Evolutionary conservation across 1,140 invertebrate species (phyloP).

Genomic region (Eriocheir sinensis): DNA sequence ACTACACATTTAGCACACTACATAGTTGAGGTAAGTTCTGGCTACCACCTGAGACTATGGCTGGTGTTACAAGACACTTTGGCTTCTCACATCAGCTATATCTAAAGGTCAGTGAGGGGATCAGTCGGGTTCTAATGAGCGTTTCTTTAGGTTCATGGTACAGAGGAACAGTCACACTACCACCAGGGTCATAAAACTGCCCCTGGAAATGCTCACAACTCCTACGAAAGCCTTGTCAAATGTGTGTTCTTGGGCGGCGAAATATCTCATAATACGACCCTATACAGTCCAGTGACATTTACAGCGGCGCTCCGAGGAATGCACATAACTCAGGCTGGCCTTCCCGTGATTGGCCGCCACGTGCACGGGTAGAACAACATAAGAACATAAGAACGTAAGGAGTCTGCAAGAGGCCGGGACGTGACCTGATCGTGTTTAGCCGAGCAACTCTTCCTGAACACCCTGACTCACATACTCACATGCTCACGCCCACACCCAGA

Average conservation of each 20-base stretch:
- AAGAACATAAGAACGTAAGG: too few relatives aligned
- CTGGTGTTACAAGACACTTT: too few relatives aligned
- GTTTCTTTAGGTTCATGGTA: too few relatives aligned
- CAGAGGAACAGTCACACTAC: too few relatives aligned
- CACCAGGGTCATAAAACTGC: too few relatives aligned
- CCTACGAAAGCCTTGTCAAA: too few relatives aligned
- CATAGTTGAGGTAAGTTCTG: background rate
- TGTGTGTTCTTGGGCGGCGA: too few relatives aligned
- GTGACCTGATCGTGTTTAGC: background rate
- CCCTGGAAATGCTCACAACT: too few relatives aligned
- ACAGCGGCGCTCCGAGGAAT: background rate
- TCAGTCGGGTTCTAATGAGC: too few relatives aligned
- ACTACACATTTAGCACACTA: background rate
- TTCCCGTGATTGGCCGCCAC: background rate
- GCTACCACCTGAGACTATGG: background rate
- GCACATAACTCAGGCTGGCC: background rate
- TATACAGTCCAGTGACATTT: background rate
- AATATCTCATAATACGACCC: too few relatives aligned
- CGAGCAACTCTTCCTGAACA: background rate
- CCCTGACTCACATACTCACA: background rate
- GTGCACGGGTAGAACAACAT: background rate
- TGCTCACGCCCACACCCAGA: background rate
- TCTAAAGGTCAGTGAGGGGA: too few relatives aligned
- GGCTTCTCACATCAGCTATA: too few relatives aligned
- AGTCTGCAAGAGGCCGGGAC: background rate